phyloP scores from a whole-genome alignment of 2,113 vertebrate genomes.

The Cynocephalus volans region DNA sequence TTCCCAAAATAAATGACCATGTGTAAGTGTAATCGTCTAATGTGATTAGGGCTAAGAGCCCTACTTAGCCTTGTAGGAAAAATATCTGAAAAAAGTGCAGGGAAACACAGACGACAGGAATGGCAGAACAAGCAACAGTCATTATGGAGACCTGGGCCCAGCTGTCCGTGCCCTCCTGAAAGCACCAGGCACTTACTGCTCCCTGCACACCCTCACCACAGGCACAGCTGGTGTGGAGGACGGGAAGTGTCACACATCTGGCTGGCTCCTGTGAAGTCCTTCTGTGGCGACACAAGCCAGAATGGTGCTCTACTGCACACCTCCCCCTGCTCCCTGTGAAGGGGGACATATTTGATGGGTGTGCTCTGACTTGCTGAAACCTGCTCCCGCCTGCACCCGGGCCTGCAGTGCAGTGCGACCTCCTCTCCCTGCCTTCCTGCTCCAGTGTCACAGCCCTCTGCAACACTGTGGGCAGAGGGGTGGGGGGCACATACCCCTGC shows the following conservation, averaged over 20 bases:
- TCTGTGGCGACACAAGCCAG: too few relatives aligned
- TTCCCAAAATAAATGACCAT: neutral
- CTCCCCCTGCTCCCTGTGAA: neutral
- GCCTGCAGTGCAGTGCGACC: neutral
- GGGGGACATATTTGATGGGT: neutral
- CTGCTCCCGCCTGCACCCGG: accelerated
- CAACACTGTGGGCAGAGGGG: neutral
- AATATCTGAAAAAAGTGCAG: neutral
- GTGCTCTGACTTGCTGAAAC: neutral
- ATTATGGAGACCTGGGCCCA: neutral
- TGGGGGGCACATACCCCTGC: neutral
- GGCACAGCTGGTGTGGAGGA: neutral
- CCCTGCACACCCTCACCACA: accelerated
- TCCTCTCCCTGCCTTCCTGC: neutral
- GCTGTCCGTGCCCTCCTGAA: neutral
- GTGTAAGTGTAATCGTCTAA: neutral
- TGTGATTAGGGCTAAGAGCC: neutral
- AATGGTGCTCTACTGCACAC: neutral
- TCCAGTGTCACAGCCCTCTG: neutral
- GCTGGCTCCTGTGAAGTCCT: too few relatives aligned
- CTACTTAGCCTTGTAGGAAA: neutral
- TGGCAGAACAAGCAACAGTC: neutral
- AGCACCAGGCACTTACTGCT: accelerated
- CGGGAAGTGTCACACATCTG: neutral
- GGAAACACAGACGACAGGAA: neutral